Percentiles rank a stretch among this genome's conserved stretches.
phyloP scores from a whole-genome alignment of 2,888 invertebrate species.

The Epistrophe eligans region DNA sequence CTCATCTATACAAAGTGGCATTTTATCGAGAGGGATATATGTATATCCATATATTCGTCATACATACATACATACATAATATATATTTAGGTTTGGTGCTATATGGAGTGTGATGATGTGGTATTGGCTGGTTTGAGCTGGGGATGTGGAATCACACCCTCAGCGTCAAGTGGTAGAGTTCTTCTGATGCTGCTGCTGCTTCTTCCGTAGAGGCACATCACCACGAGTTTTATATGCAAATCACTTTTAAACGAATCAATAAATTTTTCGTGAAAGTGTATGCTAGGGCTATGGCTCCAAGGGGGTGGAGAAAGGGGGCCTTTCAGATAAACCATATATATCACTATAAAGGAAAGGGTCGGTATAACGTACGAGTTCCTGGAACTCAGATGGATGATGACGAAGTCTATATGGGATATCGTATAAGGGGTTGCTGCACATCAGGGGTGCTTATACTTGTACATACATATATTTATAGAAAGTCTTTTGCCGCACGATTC shows the following conservation, averaged over 20 bases:
- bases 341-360: constrained; percentile 2
- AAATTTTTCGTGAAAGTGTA: constrained; percentile 66
- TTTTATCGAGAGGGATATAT: constrained; percentile 65
- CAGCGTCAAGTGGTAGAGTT: constrained; percentile 30
- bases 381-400: constrained; percentile 39
- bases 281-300: constrained; percentile 13
- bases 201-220: constrained; percentile 43
- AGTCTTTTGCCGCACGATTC: constrained; percentile 70
- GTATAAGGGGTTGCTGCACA: constrained; percentile 4
- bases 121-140: constrained; percentile 6
- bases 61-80: no score
- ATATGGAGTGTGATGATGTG: constrained; percentile 15
- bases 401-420: not conserved
- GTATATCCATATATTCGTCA: not conserved
- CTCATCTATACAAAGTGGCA: constrained; percentile 73
- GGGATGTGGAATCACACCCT: constrained; percentile 30
- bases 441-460: not conserved
- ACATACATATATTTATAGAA: not conserved
- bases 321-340: constrained; percentile 14
- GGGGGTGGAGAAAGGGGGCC: not conserved
- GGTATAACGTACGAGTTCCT: constrained; percentile 53
- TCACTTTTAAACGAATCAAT: constrained; percentile 76
- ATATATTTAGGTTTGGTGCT: not conserved
- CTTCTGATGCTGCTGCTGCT: constrained; percentile 7
- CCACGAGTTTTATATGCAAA: constrained; percentile 75